Percentiles rank a stretch among this genome's conserved stretches.
Evolutionary conservation across 1,140 invertebrate genomes (phyloP).

Genomic region (Phymastichus coffea): DNA sequence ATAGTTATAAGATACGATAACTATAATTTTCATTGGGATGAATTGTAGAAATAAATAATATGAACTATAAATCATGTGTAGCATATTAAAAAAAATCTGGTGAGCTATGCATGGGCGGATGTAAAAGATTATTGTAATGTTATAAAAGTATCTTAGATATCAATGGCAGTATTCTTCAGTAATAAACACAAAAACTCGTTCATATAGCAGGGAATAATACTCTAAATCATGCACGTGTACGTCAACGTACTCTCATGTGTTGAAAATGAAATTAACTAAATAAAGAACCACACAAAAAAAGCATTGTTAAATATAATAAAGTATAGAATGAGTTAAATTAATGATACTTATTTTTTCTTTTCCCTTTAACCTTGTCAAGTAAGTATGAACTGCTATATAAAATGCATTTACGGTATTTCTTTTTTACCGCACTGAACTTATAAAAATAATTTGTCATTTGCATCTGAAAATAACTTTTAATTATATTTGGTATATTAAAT

Average conservation of each 20-base stretch:
- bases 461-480: no score
- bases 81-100: slow-evolving; percentile 4
- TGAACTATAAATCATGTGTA: slow-evolving; percentile 14
- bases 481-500: no score
- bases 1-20: slow-evolving; percentile 48
- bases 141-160: slow-evolving; percentile 10
- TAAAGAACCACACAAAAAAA: slow-evolving; percentile 30
- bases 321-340: slow-evolving; percentile 45
- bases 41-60: slow-evolving; percentile 37
- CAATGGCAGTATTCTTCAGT: neutral
- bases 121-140: slow-evolving; percentile 3
- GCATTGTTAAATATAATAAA: slow-evolving; percentile 52
- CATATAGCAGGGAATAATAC: neutral
- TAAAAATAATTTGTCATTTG: no score
- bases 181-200: neutral
- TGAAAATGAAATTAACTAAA: neutral
- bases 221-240: neutral
- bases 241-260: neutral
- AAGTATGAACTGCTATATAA: no score
- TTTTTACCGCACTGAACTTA: no score
- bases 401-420: no score
- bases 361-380: no score
- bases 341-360: slow-evolving; percentile 7
- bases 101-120: slow-evolving; percentile 11
- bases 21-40: slow-evolving; percentile 39